phyloP scores from a whole-genome alignment of 2,888 invertebrate genomes.

The Acanthosepion pharaonis region DNA sequence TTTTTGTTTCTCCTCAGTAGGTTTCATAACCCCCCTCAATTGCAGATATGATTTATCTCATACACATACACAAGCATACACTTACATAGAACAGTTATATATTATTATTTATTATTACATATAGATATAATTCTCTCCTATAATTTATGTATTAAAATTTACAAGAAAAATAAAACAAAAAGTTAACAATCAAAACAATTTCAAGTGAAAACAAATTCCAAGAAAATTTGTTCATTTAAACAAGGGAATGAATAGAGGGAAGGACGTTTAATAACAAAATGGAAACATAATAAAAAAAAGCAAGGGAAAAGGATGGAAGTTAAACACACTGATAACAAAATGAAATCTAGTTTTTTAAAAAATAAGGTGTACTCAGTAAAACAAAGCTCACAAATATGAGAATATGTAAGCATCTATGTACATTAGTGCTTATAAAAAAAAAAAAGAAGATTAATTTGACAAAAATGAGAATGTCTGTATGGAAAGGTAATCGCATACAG shows the following conservation, averaged over 20 bases:
- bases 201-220: background rate
- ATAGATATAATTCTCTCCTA: background rate
- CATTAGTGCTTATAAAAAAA: background rate
- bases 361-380: background rate
- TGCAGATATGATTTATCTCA: background rate
- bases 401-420: background rate
- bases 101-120: background rate
- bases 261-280: background rate
- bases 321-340: background rate
- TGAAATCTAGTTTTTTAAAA: background rate
- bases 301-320: background rate
- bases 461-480: background rate
- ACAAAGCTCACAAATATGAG: background rate
- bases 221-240: background rate
- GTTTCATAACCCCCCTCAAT: background rate
- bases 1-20: background rate
- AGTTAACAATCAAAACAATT: background rate
- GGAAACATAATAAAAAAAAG: background rate
- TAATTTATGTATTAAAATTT: background rate
- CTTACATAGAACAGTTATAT: background rate
- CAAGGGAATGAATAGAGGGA: no score
- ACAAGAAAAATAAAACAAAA: background rate
- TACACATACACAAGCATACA: background rate
- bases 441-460: background rate
- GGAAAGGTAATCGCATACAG: no score